Evolutionary conservation across 2,113 vertebrate species (phyloP), one percentile per base, ranked within the genome.

Genomic region (Speoplatyrhinus poulsoni): DNA sequence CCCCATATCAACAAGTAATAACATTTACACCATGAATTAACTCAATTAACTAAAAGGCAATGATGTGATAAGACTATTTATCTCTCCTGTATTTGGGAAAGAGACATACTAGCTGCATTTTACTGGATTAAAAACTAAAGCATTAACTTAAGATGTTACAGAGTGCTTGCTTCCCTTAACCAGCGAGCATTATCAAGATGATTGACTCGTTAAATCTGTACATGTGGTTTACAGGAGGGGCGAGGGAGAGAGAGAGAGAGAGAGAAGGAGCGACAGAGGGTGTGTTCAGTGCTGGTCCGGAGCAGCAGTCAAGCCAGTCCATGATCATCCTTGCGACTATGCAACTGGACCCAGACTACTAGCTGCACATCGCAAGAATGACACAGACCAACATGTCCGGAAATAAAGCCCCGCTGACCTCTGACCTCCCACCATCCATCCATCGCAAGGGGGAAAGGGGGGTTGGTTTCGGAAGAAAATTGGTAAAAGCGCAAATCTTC

Each of bases 311-410:
- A 94, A 93, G 92, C 89, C 93, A 91, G 93, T 93, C 94, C 93
- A 92, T 93, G 95, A 93, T 95, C 95, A 96, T 94, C 95, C 95
- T 96, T 95, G 95, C 97, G 95, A 95, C 94, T 95, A 95, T 96
- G 94, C 94, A 96, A 95, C 94, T 96, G 94, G 93, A 96, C 84
- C 88, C 92, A 95, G 93, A 95, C 91, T 91, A 95, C 94, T 93
- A 96, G 94, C 94, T 95, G 94, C 95, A 95, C 91, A 96, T 94
- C 94, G 95, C 94, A 95, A 96, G 95, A 96, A 96, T 95, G 94
- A 95, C 94, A 91, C 92, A 90, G 94, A 93, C 93, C 93, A 94
- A 92, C 86, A 90, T 91, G 92, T 91, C 70, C 1, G 67, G 59
- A 67, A 64, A 66, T 60, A 86, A 85, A 26, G 26, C 26, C 26